These are phyloP conservation scores for Saturnia japonica DNA, from an alignment of 2,888 invertebrate genomes.

Conservation along the genomic window DNA sequence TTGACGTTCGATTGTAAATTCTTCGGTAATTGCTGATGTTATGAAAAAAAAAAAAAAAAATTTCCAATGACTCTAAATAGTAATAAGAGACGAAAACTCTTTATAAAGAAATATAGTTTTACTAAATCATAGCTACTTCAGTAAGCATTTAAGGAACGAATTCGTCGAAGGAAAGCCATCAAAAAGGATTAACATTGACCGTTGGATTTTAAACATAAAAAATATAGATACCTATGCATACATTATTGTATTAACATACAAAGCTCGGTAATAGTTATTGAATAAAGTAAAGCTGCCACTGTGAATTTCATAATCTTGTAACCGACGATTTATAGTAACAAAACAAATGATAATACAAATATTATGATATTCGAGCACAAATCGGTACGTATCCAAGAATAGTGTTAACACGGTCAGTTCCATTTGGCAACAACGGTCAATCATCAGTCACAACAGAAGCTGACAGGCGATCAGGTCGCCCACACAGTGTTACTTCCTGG, in stretches of 20 bases:
- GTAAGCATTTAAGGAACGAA: no score
- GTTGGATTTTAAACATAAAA: no score
- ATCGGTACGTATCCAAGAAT: slow-evolving; percentile 41
- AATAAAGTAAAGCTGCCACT: slow-evolving; percentile 27
- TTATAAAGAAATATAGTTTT: no score
- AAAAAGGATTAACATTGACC: no score
- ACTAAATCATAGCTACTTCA: no score
- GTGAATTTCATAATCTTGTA: slow-evolving; percentile 10
- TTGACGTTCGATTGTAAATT: no score
- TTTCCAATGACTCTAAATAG: no score
- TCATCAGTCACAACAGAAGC: slow-evolving; percentile 73
- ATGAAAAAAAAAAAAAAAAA: no score
- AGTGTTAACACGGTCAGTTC: slow-evolving; percentile 33
- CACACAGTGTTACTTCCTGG: slow-evolving; percentile 52
- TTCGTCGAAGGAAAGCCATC: no score
- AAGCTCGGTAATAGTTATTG: slow-evolving; percentile 2
- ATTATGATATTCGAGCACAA: slow-evolving; percentile 14
- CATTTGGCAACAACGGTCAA: slow-evolving; percentile 65
- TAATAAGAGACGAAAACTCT: no score
- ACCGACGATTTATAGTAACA: slow-evolving; percentile 5
- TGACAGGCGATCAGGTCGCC: slow-evolving; percentile 39
- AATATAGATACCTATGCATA: no score
- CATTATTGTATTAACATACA: neutral
- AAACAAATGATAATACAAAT: slow-evolving; percentile 14
- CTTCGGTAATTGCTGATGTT: no score